Evolutionary conservation across 1,140 invertebrate genomes (phyloP).

Genomic region (Orussus abietinus): DNA sequence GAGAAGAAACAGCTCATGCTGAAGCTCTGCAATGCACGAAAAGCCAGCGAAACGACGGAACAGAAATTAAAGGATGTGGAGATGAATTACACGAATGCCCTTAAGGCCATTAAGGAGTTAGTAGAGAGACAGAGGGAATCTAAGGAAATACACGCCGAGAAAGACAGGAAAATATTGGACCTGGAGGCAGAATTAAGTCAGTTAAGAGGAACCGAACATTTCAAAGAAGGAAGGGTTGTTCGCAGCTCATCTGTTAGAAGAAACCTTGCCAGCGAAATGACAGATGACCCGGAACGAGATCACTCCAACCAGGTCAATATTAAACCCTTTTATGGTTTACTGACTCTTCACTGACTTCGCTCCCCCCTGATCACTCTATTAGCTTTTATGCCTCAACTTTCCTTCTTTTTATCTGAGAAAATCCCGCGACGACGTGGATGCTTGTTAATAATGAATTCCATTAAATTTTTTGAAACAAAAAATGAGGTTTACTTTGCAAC

Average conservation of each 20-base stretch:
- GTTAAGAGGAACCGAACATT: slow-evolving; percentile 18
- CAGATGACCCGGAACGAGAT: slow-evolving; percentile 37
- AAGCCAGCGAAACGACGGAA: slow-evolving; percentile 25
- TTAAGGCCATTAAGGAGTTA: slow-evolving; percentile 47
- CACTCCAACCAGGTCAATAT: slow-evolving; percentile 42
- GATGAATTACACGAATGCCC: slow-evolving; percentile 36
- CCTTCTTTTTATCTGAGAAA: too few relatives aligned
- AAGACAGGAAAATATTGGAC: slow-evolving; percentile 37
- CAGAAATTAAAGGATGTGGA: slow-evolving; percentile 40
- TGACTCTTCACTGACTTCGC: slow-evolving; percentile 10
- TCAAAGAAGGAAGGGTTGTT: slow-evolving; percentile 15
- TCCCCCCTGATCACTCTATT: too few relatives aligned
- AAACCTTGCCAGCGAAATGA: slow-evolving; percentile 25
- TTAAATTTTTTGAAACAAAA: too few relatives aligned
- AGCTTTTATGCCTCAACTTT: background rate
- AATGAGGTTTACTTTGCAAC: too few relatives aligned
- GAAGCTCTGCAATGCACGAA: slow-evolving; percentile 38
- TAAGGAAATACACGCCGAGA: slow-evolving; percentile 33
- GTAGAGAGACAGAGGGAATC: slow-evolving; percentile 36
- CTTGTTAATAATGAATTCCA: too few relatives aligned
- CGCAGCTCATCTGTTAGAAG: slow-evolving; percentile 17
- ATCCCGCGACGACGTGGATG: too few relatives aligned
- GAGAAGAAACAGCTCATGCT: slow-evolving; percentile 38
- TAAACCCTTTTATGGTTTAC: slow-evolving; percentile 16
- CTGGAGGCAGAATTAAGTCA: slow-evolving; percentile 39